Evolutionary conservation across 2,888 invertebrate species (phyloP), one percentile per base, ranked within the genome.

Genomic region (Hypercompe scribonia): DNA sequence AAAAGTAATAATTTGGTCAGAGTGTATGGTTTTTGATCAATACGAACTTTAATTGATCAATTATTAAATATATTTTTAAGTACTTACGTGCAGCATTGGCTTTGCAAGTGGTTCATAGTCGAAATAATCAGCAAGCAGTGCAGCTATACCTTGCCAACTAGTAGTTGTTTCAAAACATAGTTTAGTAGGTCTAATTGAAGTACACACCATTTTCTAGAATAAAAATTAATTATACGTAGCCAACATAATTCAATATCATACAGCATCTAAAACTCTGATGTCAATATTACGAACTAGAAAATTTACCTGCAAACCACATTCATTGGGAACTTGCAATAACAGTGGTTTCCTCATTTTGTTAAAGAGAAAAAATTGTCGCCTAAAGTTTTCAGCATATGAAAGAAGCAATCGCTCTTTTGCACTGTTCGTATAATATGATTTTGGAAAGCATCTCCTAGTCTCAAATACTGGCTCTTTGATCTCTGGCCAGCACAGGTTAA

Each of bases 141-240:
- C 94, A 0, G 98, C 96, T 82, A 97, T 96, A 63, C 97, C 97
- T 86, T 97, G 96, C 97, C 98, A 98, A 65, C 96, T 96, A 86
- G 96, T 96, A 65, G 98, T 96, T 83, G 97, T 97, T 15, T 96
- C 95, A 92, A 96, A 97, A 31, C 97, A 96, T 74, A 98, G 96
- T 79, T 97, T 97, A 24, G 98, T 98, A 34, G 98, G 98, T 65
- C 98, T 96, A 78, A 99, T 96, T 4, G 98, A 97, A 11, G 98
- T 98, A 83, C 98, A 98, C 63, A 99, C 98, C 96, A 99, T 98
- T 97, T 99, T 99, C 98, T 98, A 90, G 90, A 92, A 84, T 11
- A 54, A 61, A 61, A 61, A 61, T 7, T 31, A 61, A 61, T 18
- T 58, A 13, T 5, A 58, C 28, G 28, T 61, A 61, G 61, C 31